phyloP scores from a whole-genome alignment of 1,140 invertebrate genomes.

The Trichogramma pretiosum region DNA sequence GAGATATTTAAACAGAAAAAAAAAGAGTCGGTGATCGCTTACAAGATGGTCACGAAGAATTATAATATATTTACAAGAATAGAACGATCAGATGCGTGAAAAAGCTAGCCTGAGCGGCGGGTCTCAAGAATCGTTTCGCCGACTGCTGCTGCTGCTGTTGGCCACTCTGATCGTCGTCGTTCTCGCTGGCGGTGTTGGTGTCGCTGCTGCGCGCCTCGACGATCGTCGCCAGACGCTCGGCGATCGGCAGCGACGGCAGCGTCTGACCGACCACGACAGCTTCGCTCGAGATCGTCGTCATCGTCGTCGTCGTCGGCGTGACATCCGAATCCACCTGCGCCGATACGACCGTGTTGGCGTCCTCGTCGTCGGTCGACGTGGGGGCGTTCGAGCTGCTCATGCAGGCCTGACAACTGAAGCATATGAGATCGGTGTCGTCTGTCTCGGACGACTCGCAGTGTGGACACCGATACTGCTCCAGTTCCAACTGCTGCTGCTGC shows the following conservation, averaged over 20 bases:
- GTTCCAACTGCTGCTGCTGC: conserved; percentile 22
- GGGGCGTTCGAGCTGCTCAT: conserved; percentile 1
- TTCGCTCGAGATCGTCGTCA: conserved; percentile 18
- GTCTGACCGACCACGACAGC: conserved; percentile 25
- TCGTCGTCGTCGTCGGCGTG: conserved; percentile 6
- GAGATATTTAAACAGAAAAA: no score
- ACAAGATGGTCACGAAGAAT: no score
- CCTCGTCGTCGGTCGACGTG: conserved; percentile 29
- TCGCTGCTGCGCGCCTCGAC: conserved; percentile 35
- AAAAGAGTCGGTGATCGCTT: no score
- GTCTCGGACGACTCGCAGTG: conserved; percentile 31
- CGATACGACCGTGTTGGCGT: no score
- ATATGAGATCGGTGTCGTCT: conserved; percentile 35
- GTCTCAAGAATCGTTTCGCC: no score
- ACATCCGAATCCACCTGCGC: no score
- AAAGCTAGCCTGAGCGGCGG: conserved; percentile 33
- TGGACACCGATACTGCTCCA: conserved; percentile 23
- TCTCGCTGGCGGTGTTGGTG: conserved; percentile 29
- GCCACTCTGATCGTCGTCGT: conserved; percentile 30
- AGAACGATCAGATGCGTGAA: conserved; percentile 42
- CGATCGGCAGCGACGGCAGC: conserved; percentile 11
- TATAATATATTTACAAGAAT: conserved; percentile 34
- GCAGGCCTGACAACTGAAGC: conserved; percentile 34
- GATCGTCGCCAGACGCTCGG: conserved; percentile 37
- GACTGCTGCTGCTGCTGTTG: conserved; percentile 4